Evolutionary conservation across 2,888 invertebrate genomes (phyloP).

Genomic region (Sphaerophoria taeniata): DNA sequence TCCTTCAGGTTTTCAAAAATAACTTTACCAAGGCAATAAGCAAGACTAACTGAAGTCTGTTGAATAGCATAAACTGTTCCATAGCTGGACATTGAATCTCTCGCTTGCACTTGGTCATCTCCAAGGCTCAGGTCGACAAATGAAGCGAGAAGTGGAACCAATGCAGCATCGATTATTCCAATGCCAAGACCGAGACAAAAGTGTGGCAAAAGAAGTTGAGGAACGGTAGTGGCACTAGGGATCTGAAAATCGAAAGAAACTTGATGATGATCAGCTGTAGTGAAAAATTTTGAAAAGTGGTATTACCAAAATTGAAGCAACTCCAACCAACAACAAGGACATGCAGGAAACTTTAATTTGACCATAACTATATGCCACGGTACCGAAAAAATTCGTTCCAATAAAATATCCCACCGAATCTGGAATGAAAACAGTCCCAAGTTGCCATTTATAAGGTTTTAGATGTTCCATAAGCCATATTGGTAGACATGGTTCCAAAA

Average conservation of each 20-base stretch:
- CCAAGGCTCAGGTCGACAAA: slow-evolving; percentile 85
- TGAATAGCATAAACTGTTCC: slow-evolving; percentile 93
- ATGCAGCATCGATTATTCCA: slow-evolving; percentile 90
- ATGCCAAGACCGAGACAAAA: slow-evolving; percentile 91
- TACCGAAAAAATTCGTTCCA: slow-evolving; percentile 91
- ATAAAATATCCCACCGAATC: slow-evolving; percentile 93
- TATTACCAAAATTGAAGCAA: slow-evolving; percentile 84
- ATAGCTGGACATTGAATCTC: slow-evolving; percentile 84
- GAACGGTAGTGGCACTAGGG: slow-evolving; percentile 86
- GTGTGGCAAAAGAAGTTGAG: slow-evolving; percentile 89
- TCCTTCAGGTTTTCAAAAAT: background rate
- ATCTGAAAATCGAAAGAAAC: slow-evolving; percentile 82
- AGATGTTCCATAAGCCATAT: slow-evolving; percentile 88
- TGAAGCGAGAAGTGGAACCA: slow-evolving; percentile 90
- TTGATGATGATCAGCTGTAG: background rate
- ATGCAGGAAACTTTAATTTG: slow-evolving; percentile 86
- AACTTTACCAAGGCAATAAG: slow-evolving; percentile 92
- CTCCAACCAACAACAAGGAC: slow-evolving; percentile 86
- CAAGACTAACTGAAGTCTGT: slow-evolving; percentile 91
- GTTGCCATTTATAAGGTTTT: slow-evolving; percentile 85
- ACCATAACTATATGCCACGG: slow-evolving; percentile 86
- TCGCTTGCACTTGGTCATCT: slow-evolving; percentile 77
- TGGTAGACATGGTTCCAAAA: slow-evolving; percentile 92
- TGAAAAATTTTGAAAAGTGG: background rate
- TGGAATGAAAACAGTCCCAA: slow-evolving; percentile 92